Conservation (phyloP, 2,888 invertebrate species). For the Rhyacophila evoluta region DNA sequence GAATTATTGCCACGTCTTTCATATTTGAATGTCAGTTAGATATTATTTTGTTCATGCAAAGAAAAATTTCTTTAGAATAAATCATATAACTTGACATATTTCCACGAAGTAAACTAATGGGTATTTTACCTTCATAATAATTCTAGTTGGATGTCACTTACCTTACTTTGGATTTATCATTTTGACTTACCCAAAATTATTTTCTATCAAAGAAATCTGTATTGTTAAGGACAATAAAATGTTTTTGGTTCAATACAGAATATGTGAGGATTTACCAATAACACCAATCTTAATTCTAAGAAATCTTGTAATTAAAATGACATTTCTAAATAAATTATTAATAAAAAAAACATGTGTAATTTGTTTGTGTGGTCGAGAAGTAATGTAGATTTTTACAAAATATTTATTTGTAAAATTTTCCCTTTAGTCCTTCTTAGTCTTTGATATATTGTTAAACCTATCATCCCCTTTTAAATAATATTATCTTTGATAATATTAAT, state of each 20-base stretch:
- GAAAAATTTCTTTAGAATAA: too few species aligned
- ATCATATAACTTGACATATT: too few species aligned
- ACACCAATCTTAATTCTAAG: slow-evolving; percentile 53
- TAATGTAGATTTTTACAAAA: slow-evolving; percentile 11
- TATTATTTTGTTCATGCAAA: too few species aligned
- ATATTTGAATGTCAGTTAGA: too few species aligned
- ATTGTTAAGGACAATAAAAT: slow-evolving; percentile 28
- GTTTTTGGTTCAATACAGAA: slow-evolving; percentile 27
- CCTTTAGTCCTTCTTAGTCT: neutral
- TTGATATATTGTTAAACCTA: slow-evolving; percentile 7
- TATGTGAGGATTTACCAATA: slow-evolving; percentile 48
- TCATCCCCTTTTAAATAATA: slow-evolving; percentile 8
- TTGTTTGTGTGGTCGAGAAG: neutral
- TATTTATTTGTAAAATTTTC: neutral
- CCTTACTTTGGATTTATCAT: too few species aligned
- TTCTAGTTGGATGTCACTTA: too few species aligned
- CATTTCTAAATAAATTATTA: slow-evolving; percentile 12
- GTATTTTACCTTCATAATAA: too few species aligned
- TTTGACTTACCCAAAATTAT: neutral
- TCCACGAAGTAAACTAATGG: too few species aligned
- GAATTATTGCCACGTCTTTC: too few species aligned
- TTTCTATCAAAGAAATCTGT: neutral
- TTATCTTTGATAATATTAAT: neutral
- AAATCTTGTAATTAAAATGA: slow-evolving; percentile 27
- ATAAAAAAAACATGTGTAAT: neutral